Evolutionary conservation across 2,113 vertebrate species (phyloP).

Genomic region (Hippocampus comes): DNA sequence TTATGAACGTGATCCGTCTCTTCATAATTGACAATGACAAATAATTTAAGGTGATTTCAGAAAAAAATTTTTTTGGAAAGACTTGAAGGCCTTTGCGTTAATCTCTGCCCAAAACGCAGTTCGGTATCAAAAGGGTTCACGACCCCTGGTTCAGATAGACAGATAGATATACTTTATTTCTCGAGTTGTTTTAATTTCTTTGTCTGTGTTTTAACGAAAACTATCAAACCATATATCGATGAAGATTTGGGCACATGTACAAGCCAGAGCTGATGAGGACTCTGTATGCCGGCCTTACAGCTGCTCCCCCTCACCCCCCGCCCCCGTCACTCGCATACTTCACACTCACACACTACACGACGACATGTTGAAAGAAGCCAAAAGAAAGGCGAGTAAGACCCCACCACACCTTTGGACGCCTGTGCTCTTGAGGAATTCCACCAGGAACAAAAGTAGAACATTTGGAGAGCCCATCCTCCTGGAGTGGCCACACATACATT

Average conservation of each 20-base stretch:
- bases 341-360: constrained; percentile 13
- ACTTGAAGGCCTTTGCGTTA: no score
- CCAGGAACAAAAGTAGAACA: constrained; percentile 88
- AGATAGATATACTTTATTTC: no score
- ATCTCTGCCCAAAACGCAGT: no score
- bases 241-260: not conserved
- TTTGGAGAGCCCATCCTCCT: constrained; percentile 89
- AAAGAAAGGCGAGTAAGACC: constrained; percentile 80
- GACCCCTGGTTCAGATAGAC: no score
- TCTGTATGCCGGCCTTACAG: constrained; percentile 35
- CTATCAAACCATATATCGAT: no score
- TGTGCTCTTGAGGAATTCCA: constrained; percentile 94
- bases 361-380: constrained; percentile 44
- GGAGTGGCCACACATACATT: constrained; percentile 86
- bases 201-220: no score
- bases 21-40: no score
- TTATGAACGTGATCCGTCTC: no score
- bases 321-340: constrained; percentile 16
- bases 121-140: no score
- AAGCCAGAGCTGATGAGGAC: constrained; percentile 5
- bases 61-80: no score
- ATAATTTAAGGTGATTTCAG: no score
- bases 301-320: not conserved
- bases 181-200: no score
- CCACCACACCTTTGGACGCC: constrained; percentile 82